Base-by-base conservation (phyloP, 2,797 vertebrate genomes). In the Siniperca undulata region DNA sequence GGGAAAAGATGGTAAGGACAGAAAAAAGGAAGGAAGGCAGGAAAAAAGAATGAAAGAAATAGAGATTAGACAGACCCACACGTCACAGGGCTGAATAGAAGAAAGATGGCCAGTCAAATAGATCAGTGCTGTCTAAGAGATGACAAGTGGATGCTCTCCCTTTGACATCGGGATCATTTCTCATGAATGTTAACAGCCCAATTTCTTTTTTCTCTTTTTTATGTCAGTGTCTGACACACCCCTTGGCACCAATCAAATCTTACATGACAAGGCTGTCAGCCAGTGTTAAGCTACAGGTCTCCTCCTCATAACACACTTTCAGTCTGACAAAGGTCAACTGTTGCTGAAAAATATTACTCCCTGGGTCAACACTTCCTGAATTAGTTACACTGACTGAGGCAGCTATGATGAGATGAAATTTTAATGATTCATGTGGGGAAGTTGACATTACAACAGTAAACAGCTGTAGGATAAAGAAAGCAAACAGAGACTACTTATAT, bases 141-240 rank as follows among this genome's bases (percentile, higher is more conserved):
- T 84, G 88, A 85, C 82, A 78, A 70, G 46, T 78, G 62, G 85
- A 81, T 77, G 79, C 67, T 83, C 78, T 88, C 69, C 77, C 44
- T 87, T 60, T 86, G 85, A 90, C 89, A 82, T 67, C 7, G 0
- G 74, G 80, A 88, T 91, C 78, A 85, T 92, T 84, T 79, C 86
- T 89, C 86, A 91, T 89, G 62, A 89, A 88, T 85, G 86, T 87
- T 88, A 83, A 89, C 87, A 70, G 46, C 62, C 72, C 71, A 64
- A 68, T 89, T 84, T 80, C 55, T 78, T 64, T 72, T 59, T 20
- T 55, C 40, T 58, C 20, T 77, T 86, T 78, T 74, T 72, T 14
- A 67, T 50, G 75, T 77, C 77, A 2, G 67, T 4, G 70, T 83
- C 38, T 87, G 79, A 84, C 80, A 72, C 81, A 34, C 79, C 88